phyloP scores from a whole-genome alignment of 1,140 invertebrate species.

The Bombus confusus region DNA sequence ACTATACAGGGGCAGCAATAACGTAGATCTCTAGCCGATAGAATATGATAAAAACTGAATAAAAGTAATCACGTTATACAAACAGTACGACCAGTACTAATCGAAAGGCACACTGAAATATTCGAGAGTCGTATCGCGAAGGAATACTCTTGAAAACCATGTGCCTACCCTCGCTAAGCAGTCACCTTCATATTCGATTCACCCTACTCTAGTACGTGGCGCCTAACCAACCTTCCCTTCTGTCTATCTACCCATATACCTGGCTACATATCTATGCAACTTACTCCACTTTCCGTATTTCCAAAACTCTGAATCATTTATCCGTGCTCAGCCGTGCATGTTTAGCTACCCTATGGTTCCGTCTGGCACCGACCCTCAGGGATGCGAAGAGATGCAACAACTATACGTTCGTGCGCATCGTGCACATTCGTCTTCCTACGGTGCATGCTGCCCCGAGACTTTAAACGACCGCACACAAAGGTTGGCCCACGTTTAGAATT shows the following conservation, averaged over 20 bases:
- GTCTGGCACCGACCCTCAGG: conserved; percentile 43
- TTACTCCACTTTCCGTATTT: conserved; percentile 74
- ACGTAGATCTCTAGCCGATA: too few species aligned
- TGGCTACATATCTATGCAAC: conserved; percentile 42
- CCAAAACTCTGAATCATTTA: conserved; percentile 75
- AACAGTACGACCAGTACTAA: conserved; percentile 33
- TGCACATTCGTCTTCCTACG: conserved; percentile 63
- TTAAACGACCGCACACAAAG: conserved; percentile 60
- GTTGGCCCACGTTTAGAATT: conserved; percentile 58
- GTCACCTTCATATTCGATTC: conserved; percentile 9
- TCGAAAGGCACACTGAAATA: conserved; percentile 31
- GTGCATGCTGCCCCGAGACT: conserved; percentile 47
- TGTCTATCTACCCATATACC: conserved; percentile 3
- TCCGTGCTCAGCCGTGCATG: conserved; percentile 71
- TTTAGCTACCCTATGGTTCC: conserved; percentile 49
- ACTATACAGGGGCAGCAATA: too few species aligned
- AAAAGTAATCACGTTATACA: neutral
- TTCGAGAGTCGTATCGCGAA: conserved; percentile 54
- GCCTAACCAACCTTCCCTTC: neutral
- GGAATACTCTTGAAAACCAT: conserved; percentile 63
- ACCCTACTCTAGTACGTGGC: conserved; percentile 8
- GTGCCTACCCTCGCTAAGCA: conserved; percentile 32
- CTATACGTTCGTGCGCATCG: conserved; percentile 53
- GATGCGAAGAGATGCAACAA: conserved; percentile 65
- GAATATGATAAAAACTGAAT: too few species aligned